Evolutionary conservation across 2,888 invertebrate genomes (phyloP), one percentile per base, ranked within the genome.

Genomic region (Cinara cedri): DNA sequence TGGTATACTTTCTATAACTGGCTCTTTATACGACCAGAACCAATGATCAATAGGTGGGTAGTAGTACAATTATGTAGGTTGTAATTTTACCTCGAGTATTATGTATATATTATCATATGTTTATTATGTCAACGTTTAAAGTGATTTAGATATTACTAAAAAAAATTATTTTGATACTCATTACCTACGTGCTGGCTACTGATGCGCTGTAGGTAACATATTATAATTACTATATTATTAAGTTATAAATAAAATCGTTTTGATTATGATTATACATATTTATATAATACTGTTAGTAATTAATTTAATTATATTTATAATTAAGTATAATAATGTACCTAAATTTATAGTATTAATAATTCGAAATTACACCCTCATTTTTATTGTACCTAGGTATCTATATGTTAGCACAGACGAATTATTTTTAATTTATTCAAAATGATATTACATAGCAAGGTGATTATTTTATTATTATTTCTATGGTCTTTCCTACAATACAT

Each of bases 1-100:
- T 63, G 34, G 16, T 51, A 63, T 34, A 63, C 51, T 74, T 74
- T 74, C 26, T 63, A 74, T 51, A 63, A 74, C 62, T 34, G 34
- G 34, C 34, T 26, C 62, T 62, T 74, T 62, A 51, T 63, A 19
- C 8, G 21, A 57, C 16, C 10, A 16, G 11, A 72, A 72, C 26
- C 24, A 68, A n/a, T 54, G 51, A 68, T 34, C 8, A 21, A 24
- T 49, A n/a, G 26, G 34, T 63, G 62, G 72, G 62, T 14, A 49
- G 49, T 34, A 34, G n/a, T 72, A 63, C 19, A 62, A 62, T 51
- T 49, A 34, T 63, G 72, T 63, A 74, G 60, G 42, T 72, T 72
- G 16, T 62, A 62, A 74, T 72, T 34, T 2, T 19, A 49, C 21
- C 19, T 51, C 26, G 26, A 72, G 1, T 62, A 21, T 49, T 72